These are phyloP conservation scores for Cirrhinus molitorella DNA, from an alignment of 2,797 vertebrate genomes.

Conservation along the genomic window DNA sequence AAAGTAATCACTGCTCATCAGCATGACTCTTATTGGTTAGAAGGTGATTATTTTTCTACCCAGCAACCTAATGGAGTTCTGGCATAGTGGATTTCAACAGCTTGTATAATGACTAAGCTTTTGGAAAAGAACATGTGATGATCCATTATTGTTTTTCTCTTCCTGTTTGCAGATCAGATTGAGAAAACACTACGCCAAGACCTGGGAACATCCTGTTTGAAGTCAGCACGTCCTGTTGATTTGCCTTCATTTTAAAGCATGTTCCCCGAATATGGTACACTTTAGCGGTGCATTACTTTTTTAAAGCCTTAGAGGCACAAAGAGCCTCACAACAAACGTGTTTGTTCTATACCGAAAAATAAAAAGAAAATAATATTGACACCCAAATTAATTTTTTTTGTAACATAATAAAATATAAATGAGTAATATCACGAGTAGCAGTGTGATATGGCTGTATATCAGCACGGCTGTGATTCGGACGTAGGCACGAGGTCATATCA, in stretches of 20 bases:
- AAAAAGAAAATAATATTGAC: background rate
- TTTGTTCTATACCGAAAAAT: background rate
- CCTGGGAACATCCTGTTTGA: conserved; percentile 24
- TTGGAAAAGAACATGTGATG: conserved; percentile 66
- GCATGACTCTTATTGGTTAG: conserved; percentile 73
- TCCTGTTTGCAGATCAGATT: conserved; percentile 37
- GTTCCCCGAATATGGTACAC: background rate
- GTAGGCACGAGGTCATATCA: too few species aligned
- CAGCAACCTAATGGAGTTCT: conserved; percentile 69
- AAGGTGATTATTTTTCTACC: conserved; percentile 72
- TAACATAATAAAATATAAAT: too few species aligned
- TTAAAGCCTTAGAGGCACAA: background rate
- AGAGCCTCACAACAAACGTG: background rate
- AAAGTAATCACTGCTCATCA: conserved; percentile 73
- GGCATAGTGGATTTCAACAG: conserved; percentile 75
- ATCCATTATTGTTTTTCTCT: conserved; percentile 61
- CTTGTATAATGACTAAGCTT: conserved; percentile 75
- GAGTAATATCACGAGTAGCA: too few species aligned
- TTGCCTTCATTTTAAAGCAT: background rate
- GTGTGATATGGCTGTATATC: too few species aligned
- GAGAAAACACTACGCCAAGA: background rate
- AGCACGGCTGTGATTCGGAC: too few species aligned
- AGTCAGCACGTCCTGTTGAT: background rate
- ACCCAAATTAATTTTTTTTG: background rate
- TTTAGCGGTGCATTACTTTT: background rate